Evolutionary conservation across 2,888 invertebrate species (phyloP).

Genomic region (Holacanthella duospinosa): DNA sequence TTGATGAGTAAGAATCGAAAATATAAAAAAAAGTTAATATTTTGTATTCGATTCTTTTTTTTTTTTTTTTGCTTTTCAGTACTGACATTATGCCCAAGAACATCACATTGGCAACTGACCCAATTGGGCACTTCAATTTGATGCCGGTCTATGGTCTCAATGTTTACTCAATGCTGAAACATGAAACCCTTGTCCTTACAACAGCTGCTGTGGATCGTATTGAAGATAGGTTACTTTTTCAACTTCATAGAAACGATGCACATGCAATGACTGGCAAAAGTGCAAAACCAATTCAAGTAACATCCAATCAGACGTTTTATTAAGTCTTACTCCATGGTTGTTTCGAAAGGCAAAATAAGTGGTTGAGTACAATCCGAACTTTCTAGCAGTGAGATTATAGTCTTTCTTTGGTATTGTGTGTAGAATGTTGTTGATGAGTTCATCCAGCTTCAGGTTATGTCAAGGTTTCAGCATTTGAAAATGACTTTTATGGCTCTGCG

Average conservation of each 20-base stretch:
- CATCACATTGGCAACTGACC: conserved; percentile 68
- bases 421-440: too few relatives aligned
- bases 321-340: too few relatives aligned
- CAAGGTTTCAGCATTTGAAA: too few relatives aligned
- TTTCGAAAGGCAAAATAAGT: too few relatives aligned
- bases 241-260: conserved; percentile 51
- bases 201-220: conserved; percentile 70
- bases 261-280: conserved; percentile 14
- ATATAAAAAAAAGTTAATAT: too few relatives aligned
- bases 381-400: too few relatives aligned
- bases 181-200: conserved; percentile 82
- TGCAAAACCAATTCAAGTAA: background rate
- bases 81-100: conserved; percentile 78
- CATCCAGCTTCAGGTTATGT: too few relatives aligned
- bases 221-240: conserved; percentile 63
- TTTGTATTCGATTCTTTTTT: background rate
- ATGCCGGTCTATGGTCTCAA: conserved; percentile 92
- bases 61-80: conserved; percentile 48
- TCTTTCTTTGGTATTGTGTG: too few relatives aligned
- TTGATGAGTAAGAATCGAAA: conserved; percentile 70
- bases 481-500: too few relatives aligned
- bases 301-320: too few relatives aligned
- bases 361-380: too few relatives aligned
- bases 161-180: conserved; percentile 92
- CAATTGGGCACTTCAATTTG: conserved; percentile 71